These are phyloP conservation scores for Hippocampus mohnikei DNA, from an alignment of 2,113 vertebrate genomes.

Conservation along the genomic window DNA sequence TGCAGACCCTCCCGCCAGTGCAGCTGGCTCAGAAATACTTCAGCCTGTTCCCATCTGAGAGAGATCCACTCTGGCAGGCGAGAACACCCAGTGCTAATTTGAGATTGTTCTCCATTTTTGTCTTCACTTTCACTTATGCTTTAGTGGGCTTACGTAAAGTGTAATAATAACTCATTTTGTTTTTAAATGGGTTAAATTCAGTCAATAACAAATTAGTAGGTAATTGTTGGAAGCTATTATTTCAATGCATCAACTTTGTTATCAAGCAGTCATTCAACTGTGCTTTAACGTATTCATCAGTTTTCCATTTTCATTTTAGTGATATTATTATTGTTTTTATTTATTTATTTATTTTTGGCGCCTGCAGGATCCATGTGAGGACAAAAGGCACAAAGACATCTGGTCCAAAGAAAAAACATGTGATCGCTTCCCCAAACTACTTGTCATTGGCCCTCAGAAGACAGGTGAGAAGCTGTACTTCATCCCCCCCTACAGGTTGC, in stretches of 20 bases:
- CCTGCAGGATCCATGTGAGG: constrained; percentile 93
- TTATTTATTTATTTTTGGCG: constrained; percentile 8
- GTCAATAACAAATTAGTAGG: neutral
- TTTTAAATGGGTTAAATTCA: neutral
- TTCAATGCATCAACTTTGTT: neutral
- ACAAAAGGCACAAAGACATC: constrained; percentile 98
- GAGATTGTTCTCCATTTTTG: neutral
- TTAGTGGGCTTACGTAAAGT: neutral
- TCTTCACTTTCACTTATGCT: neutral
- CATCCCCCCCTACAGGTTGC: constrained; percentile 43
- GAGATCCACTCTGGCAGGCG: constrained; percentile 97
- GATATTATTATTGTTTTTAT: neutral
- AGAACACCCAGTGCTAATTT: neutral
- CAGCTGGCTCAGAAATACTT: constrained; percentile 96
- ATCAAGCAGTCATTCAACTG: neutral
- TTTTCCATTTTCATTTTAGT: neutral
- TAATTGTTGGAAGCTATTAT: neutral
- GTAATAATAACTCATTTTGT: neutral
- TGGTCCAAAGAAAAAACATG: constrained; percentile 99
- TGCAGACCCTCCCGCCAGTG: constrained; percentile 89
- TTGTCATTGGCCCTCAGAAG: constrained; percentile 96
- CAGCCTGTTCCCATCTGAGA: constrained; percentile 94
- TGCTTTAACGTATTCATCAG: neutral
- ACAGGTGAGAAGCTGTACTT: constrained; percentile 77
- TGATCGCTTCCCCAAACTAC: constrained; percentile 94